Percentiles rank a stretch among this genome's conserved stretches.
Evolutionary conservation across 2,888 invertebrate genomes (phyloP).

Genomic region (Ichneumoninae sp.): DNA sequence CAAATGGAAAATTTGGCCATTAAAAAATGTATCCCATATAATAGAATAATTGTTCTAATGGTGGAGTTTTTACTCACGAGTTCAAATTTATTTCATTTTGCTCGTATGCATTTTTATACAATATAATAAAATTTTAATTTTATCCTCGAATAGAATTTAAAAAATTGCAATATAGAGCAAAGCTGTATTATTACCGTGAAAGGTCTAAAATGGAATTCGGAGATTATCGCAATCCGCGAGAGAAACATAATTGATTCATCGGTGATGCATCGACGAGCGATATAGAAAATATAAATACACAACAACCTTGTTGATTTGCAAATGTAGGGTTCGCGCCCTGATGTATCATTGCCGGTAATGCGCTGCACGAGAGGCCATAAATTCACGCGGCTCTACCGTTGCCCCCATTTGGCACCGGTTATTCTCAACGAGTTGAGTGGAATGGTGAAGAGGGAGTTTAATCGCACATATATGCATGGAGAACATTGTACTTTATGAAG

Average conservation of each 20-base stretch:
- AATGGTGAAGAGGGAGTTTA: background rate
- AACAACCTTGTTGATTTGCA: conserved; percentile 1
- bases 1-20: too few species aligned
- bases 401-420: conserved; percentile 1
- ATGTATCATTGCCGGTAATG: background rate
- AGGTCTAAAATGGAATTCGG: background rate
- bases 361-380: background rate
- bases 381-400: background rate
- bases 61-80: too few species aligned
- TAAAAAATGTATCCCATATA: too few species aligned
- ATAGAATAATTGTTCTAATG: too few species aligned
- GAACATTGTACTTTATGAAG: conserved; percentile 35
- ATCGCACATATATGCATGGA: background rate
- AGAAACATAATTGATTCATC: background rate
- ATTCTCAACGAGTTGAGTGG: background rate
- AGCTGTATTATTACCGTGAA: background rate
- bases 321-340: background rate
- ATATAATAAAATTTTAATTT: too few species aligned
- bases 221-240: background rate
- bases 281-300: background rate
- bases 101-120: too few species aligned
- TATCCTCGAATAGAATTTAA: too few species aligned
- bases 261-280: background rate
- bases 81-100: too few species aligned
- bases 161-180: background rate